These are phyloP conservation scores for Ditylenchus weischeri DNA, from an alignment of 2,888 invertebrate genomes.

Conservation along the genomic window DNA sequence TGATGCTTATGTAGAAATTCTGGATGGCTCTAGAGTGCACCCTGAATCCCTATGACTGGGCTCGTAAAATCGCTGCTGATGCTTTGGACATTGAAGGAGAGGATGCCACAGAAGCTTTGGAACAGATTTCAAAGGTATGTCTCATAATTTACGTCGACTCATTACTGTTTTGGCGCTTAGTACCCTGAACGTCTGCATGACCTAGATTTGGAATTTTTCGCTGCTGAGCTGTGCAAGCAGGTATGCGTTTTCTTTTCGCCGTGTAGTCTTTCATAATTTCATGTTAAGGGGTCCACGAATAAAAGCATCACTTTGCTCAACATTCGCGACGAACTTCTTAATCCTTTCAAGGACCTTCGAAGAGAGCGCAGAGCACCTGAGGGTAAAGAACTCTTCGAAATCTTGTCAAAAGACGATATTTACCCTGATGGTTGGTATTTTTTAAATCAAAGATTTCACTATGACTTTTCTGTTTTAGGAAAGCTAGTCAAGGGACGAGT, in stretches of 20 bases:
- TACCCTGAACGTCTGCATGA: constrained; percentile 74
- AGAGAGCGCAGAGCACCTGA: constrained; percentile 64
- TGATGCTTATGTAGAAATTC: constrained; percentile 59
- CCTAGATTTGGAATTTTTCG: constrained; percentile 94
- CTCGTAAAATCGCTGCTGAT: constrained; percentile 98
- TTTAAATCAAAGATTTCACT: not conserved
- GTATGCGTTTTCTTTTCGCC: constrained; percentile 57
- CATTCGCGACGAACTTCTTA: constrained; percentile 88
- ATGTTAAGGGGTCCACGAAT: constrained; percentile 67
- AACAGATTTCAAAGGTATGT: constrained; percentile 66
- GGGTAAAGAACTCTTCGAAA: constrained; percentile 84
- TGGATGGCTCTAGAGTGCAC: constrained; percentile 95
- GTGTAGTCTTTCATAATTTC: constrained; percentile 4
- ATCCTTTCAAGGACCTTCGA: constrained; percentile 64
- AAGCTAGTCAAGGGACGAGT: constrained; percentile 78
- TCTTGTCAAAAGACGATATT: constrained; percentile 90
- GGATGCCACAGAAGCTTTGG: constrained; percentile 84
- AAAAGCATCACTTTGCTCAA: constrained; percentile 85
- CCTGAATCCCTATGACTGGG: constrained; percentile 99
- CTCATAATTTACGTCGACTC: too few species aligned
- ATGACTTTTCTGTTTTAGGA: constrained; percentile 49
- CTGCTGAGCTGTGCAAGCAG: constrained; percentile 89
- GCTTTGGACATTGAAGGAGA: constrained; percentile 77
- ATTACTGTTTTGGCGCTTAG: constrained; percentile 69
- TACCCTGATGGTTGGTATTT: constrained; percentile 75